Evolutionary conservation across 2,888 invertebrate species (phyloP), one percentile per base, ranked within the genome.

Genomic region (Stenolophus ochropezus): DNA sequence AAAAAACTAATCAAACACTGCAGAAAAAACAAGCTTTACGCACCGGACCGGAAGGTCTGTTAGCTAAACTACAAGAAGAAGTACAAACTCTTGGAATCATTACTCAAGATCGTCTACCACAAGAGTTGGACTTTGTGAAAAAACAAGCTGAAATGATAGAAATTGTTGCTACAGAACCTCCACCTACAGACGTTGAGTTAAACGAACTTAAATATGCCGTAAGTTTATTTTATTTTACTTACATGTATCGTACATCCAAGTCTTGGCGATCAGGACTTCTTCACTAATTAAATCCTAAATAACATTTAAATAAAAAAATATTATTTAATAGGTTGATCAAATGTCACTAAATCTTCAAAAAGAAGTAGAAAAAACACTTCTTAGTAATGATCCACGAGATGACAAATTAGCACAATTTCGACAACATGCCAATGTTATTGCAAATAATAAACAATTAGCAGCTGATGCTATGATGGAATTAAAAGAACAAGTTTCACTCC

Each of bases 371-470:
- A 93, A 93, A 76, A 92, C 94, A 84, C 91, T 96, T 87, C 91
- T 92, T 6, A 91, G 91, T 33, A 91, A 92, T 0, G 93, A 93
- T 82, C 92, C 93, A 85, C 90, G 91, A 80, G 92, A 92, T 82
- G 96, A 96, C 87, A 95, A 96, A 87, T 90, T 96, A 83, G 94
- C 94, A 0, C 94, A 96, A 56, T 97, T 96, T 87, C 91, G 96
- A 33, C 96, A 97, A 86, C 97, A 97, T 89, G 96, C 96, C 0
- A 92, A 93, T 0, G 94, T 95, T 21, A 94, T 96, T 65, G 91
- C 93, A 8, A 92, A 96, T 82, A 96, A 96, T 87, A 97, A 97
- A 87, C 94, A 95, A 83, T 91, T 92, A 14, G 92, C 94, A 47
- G 94, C 95, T 0, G 93, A 94, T 83, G 91, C 92, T 82, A 91